These are phyloP conservation scores for Stercorarius parasiticus DNA, from an alignment of 2,113 vertebrate species.

Conservation along the genomic window DNA sequence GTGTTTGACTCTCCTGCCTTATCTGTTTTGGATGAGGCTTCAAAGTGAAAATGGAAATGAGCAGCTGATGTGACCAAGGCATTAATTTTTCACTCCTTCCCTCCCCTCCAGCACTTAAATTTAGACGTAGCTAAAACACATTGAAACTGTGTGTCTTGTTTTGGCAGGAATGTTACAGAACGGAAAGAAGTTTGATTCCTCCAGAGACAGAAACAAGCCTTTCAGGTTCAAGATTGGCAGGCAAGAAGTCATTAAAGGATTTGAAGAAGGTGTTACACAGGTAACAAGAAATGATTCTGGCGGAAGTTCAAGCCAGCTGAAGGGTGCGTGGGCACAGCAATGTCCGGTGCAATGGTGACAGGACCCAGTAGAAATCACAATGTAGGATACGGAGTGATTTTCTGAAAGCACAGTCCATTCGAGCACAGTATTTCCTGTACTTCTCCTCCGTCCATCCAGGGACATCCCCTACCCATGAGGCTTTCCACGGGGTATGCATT, in stretches of 20 bases:
- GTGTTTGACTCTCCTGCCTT: not conserved
- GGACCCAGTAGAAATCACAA: not conserved
- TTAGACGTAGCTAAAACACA: not conserved
- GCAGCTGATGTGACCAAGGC: not conserved
- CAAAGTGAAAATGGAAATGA: not conserved
- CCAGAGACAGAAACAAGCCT: conserved; percentile 98
- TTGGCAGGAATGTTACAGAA: conserved; percentile 95
- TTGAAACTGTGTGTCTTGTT: conserved; percentile 29
- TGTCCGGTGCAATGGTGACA: not conserved
- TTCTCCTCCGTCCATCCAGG: not conserved
- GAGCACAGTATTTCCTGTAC: not conserved
- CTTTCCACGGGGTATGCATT: not conserved
- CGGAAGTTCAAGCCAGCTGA: not conserved
- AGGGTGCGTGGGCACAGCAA: not conserved
- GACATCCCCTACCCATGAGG: not conserved
- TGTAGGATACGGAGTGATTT: not conserved
- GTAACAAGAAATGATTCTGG: conserved; percentile 66
- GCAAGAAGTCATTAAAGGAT: conserved; percentile 97
- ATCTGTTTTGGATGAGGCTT: not conserved
- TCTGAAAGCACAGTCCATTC: fast-evolving
- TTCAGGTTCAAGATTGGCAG: conserved; percentile 96
- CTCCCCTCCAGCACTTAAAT: not conserved
- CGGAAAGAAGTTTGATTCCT: conserved; percentile 98
- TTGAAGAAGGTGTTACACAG: conserved; percentile 96
- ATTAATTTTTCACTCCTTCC: not conserved